These are phyloP conservation scores for Spongilla lacustris DNA, from an alignment of 37 sponge, comb jelly and placozoan species.

Conservation along the genomic window DNA sequence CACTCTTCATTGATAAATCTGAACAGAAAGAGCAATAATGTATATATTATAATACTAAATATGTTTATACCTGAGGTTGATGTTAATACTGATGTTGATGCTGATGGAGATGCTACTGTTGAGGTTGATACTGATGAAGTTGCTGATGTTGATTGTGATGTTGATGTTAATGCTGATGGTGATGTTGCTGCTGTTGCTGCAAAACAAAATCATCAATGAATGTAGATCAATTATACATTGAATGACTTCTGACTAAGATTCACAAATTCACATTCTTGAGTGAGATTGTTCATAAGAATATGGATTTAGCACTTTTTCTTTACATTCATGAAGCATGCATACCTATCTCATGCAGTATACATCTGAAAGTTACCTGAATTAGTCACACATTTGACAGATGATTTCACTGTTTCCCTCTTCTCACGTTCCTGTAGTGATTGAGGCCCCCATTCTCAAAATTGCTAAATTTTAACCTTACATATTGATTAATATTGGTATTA, in stretches of 20 bases:
- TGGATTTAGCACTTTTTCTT: neutral
- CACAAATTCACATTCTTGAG: neutral
- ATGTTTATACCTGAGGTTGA: conserved; percentile 1
- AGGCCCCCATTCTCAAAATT: neutral
- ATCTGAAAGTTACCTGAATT: neutral
- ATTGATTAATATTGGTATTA: neutral
- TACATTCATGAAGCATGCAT: neutral
- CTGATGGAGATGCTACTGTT: neutral
- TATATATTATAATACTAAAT: neutral
- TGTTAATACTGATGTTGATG: neutral
- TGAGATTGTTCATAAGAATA: neutral
- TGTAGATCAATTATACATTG: neutral
- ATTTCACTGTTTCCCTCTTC: neutral
- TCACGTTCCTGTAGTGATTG: neutral
- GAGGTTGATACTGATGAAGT: neutral
- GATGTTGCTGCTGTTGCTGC: neutral
- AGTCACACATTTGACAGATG: neutral
- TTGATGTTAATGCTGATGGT: neutral
- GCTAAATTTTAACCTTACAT: neutral
- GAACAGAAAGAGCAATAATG: neutral
- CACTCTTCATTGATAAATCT: conserved; percentile 11
- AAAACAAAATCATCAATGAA: neutral
- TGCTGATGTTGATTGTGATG: neutral
- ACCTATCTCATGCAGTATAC: neutral
- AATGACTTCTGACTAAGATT: neutral